Evolutionary conservation across 2,797 vertebrate genomes (phyloP).

Genomic region (Myotis planiceps): DNA sequence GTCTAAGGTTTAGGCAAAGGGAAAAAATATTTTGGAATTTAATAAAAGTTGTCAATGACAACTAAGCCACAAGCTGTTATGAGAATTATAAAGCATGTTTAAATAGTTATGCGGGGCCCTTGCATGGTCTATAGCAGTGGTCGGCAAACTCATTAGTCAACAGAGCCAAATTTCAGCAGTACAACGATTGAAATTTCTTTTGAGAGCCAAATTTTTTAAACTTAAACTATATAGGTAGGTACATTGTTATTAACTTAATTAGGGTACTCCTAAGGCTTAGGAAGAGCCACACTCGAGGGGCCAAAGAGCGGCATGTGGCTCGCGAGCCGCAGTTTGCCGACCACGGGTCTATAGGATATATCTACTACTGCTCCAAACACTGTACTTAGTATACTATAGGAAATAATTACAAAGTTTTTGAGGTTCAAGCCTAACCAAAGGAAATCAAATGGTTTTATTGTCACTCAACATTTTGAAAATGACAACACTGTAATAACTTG

Average conservation of each 20-base stretch:
- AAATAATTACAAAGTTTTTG: background rate
- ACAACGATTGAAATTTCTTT: no score
- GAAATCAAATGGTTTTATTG: background rate
- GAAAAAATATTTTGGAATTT: background rate
- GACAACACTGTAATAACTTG: constrained; percentile 33
- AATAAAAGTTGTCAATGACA: background rate
- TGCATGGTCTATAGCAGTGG: background rate
- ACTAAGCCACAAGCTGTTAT: background rate
- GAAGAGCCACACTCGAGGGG: no score
- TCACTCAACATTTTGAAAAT: constrained; percentile 24
- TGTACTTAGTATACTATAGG: background rate
- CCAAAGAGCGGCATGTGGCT: no score
- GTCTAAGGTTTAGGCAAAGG: background rate
- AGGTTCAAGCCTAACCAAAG: constrained; percentile 35
- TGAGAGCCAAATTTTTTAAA: no score
- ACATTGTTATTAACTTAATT: no score
- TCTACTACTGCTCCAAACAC: background rate
- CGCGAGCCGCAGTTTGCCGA: no score
- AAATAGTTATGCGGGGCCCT: background rate
- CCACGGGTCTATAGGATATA: background rate
- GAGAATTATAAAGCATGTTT: background rate
- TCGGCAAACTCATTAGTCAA: no score
- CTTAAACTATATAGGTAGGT: no score
- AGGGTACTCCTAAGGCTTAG: no score
- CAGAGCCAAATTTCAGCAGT: no score